Evolutionary conservation across 2,113 vertebrate genomes (phyloP).

Genomic region (Apaloderma vittatum): DNA sequence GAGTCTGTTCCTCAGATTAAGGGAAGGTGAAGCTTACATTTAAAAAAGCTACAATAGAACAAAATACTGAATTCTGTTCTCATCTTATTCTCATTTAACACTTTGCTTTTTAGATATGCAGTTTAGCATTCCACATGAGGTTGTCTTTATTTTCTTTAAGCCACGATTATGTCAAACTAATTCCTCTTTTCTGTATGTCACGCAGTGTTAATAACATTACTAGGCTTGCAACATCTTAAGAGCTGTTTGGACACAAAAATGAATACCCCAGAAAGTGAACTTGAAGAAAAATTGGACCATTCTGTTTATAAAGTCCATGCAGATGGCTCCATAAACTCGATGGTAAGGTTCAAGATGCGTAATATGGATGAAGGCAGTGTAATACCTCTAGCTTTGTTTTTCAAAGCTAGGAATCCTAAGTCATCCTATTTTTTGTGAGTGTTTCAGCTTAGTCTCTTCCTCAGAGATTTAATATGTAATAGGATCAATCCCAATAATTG

Average conservation of each 20-base stretch:
- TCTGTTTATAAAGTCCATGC: background rate
- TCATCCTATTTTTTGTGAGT: background rate
- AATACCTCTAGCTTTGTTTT: background rate
- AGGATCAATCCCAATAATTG: background rate
- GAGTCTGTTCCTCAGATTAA: slow-evolving; percentile 35
- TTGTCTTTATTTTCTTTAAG: slow-evolving; percentile 56
- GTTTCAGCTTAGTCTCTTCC: background rate
- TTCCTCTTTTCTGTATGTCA: slow-evolving; percentile 41
- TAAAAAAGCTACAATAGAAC: slow-evolving; percentile 12
- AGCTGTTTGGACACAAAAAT: slow-evolving; percentile 46
- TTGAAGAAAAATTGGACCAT: background rate
- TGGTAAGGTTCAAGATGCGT: background rate
- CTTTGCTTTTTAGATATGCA: slow-evolving; percentile 43
- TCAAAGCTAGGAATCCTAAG: background rate
- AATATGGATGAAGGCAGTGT: background rate
- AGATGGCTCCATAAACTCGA: background rate
- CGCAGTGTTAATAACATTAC: slow-evolving; percentile 2
- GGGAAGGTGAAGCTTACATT: slow-evolving; percentile 40
- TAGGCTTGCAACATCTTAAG: slow-evolving; percentile 10
- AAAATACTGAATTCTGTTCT: slow-evolving; percentile 49
- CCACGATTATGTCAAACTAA: slow-evolving; percentile 47
- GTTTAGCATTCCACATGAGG: slow-evolving; percentile 36
- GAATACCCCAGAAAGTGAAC: background rate
- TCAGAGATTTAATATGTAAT: background rate
- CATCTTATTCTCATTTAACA: slow-evolving; percentile 47